These are phyloP conservation scores for Drosophila bocqueti DNA, from an alignment of 1,140 invertebrate species.

Conservation along the genomic window DNA sequence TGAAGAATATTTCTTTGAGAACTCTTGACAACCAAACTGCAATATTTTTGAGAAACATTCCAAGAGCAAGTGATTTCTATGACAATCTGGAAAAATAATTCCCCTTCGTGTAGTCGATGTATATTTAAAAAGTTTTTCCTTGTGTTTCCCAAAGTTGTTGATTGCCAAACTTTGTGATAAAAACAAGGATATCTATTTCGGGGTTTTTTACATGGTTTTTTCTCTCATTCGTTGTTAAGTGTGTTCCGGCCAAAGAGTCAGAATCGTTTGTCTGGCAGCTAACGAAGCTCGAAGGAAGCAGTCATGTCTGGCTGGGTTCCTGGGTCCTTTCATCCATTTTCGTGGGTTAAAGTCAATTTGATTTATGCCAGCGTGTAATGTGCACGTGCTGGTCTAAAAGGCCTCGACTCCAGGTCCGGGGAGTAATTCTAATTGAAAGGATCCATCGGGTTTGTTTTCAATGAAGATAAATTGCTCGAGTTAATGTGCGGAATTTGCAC, in stretches of 20 bases:
- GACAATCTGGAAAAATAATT: constrained; percentile 1
- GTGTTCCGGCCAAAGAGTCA: constrained; percentile 29
- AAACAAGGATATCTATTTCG: constrained; percentile 29
- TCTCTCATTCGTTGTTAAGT: constrained; percentile 4
- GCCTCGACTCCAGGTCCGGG: background rate
- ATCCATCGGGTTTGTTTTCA: constrained; percentile 22
- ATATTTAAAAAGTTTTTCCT: constrained; percentile 12
- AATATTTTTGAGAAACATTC: background rate
- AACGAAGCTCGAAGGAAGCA: constrained; percentile 38
- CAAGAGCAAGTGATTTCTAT: background rate
- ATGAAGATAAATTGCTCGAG: constrained; percentile 71
- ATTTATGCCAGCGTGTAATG: constrained; percentile 49
- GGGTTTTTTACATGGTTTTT: background rate
- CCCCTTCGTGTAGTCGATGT: constrained; percentile 4
- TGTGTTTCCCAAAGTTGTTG: constrained; percentile 22
- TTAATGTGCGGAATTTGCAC: constrained; percentile 39
- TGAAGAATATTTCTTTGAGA: background rate
- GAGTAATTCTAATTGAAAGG: constrained; percentile 42
- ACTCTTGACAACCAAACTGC: background rate
- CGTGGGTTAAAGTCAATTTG: constrained; percentile 52
- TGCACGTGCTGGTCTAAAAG: constrained; percentile 25
- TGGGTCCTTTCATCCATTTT: constrained; percentile 39
- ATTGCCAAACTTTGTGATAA: constrained; percentile 12
- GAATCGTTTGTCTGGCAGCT: constrained; percentile 45
- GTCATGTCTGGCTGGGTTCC: constrained; percentile 25